Base-by-base conservation (phyloP, 2,113 vertebrate genomes). In the Ammodytes dubius region DNA sequence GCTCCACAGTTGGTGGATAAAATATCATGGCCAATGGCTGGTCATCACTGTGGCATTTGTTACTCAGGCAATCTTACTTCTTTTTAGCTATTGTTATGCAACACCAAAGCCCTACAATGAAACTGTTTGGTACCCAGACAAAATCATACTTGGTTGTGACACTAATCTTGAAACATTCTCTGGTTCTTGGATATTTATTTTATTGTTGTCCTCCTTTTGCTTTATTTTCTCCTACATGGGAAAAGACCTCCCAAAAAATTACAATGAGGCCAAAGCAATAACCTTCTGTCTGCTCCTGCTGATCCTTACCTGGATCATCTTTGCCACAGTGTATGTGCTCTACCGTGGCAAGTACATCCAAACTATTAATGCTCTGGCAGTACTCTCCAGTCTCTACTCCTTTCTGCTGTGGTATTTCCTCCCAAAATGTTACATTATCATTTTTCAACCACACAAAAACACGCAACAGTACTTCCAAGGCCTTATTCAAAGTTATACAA, bases 231-330 rank as follows among this genome's bases (percentile, higher is more conserved):
- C 96, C 81, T 97, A 97, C 89, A 92, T 94, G 92, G 96, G 96
- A 53, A 97, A 96, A 56, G 96, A 97, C 71, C 96, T 98, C 6
- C 97, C 97, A 0, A 96, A 96, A 82, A 96, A 96, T 85, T 97
- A 98, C 90, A 97, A 94, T 0, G 97, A 97, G 79, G 96, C 97
- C 75, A 97, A 97, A 90, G 92, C 95, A 17, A 95, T 97, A 74
- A 96, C 97, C 1, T 96, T 96, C 85, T 94, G 96, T 79, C 91
- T 97, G 45, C 90, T 97, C 13, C 85, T 97, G 74, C 94, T 95
- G 58, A 94, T 96, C 10, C 46, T 95, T 43, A 94, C 92, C 70
- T 96, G 96, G 94, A 94, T 96, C 37, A 3, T 87, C 40, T 96
- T 91, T 83, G 82, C 81, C 52, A 95, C 95, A 53, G 27, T 39